phyloP scores from a whole-genome alignment of 1,140 invertebrate species.

The Gonatopus flavifemur region DNA sequence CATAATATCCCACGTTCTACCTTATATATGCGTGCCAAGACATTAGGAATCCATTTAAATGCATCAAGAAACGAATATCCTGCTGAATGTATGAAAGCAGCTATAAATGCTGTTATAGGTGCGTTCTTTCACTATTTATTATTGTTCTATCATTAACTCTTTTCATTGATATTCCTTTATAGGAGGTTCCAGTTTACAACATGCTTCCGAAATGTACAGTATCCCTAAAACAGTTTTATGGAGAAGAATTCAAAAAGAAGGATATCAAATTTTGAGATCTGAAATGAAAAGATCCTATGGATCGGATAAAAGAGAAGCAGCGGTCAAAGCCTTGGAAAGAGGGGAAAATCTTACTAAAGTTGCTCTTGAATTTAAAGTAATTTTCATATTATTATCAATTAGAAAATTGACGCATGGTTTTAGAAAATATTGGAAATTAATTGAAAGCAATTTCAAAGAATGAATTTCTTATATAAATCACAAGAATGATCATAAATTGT shows the following conservation, averaged over 20 bases:
- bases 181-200: slow-evolving; percentile 57
- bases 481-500: no score
- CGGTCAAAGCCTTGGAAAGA: slow-evolving; percentile 58
- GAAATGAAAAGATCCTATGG: slow-evolving; percentile 57
- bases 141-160: background rate
- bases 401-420: background rate
- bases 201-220: slow-evolving; percentile 56
- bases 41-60: slow-evolving; percentile 49
- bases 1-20: slow-evolving; percentile 57
- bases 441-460: no score
- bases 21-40: slow-evolving; percentile 55
- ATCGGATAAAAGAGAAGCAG: slow-evolving; percentile 56
- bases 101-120: slow-evolving; percentile 54
- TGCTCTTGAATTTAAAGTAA: slow-evolving; percentile 55
- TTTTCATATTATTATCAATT: slow-evolving; percentile 5
- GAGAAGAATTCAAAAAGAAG: slow-evolving; percentile 62
- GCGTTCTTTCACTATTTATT: slow-evolving; percentile 17
- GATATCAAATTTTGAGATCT: slow-evolving; percentile 44
- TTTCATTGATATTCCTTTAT: background rate
- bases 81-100: slow-evolving; percentile 52
- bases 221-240: slow-evolving; percentile 67
- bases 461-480: no score
- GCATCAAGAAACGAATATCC: slow-evolving; percentile 55
- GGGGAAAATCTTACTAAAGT: slow-evolving; percentile 64
- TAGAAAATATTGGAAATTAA: no score